These are phyloP conservation scores for Gnathonemus longibarbis DNA, from an alignment of 2,113 vertebrate species.

Conservation along the genomic window DNA sequence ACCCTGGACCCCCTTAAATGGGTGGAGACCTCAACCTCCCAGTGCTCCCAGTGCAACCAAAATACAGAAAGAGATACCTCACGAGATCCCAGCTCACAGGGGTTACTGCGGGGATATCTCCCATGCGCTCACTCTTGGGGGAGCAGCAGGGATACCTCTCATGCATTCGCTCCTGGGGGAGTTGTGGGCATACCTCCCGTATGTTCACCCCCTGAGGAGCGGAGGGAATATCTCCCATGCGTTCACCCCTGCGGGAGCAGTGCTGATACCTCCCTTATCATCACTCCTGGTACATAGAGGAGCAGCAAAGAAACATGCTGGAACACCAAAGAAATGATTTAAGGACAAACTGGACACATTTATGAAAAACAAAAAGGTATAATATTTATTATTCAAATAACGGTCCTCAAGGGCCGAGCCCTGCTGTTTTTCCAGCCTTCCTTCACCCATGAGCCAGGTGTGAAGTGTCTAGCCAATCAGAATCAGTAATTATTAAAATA, in stretches of 20 bases:
- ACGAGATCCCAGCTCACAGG: not conserved
- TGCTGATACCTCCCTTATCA: not conserved
- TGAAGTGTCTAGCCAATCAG: too few species aligned
- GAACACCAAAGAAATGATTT: not conserved
- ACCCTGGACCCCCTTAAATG: too few species aligned
- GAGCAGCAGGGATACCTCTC: not conserved
- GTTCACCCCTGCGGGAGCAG: too few species aligned
- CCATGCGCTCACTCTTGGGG: not conserved
- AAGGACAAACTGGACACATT: not conserved
- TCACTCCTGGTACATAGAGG: not conserved
- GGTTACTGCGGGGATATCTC: not conserved
- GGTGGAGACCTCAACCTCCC: too few species aligned
- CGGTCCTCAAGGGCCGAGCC: too few species aligned
- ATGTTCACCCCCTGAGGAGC: not conserved
- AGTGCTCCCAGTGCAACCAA: not conserved
- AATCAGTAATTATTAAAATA: too few species aligned
- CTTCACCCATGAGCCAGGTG: too few species aligned
- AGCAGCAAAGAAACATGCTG: not conserved
- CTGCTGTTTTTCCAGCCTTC: too few species aligned
- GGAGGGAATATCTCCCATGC: not conserved
- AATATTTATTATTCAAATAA: too few species aligned
- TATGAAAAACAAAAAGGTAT: not conserved
- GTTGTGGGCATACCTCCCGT: not conserved
- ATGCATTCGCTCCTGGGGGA: not conserved
- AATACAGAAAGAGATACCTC: not conserved